Percentiles rank a stretch among this genome's conserved stretches.
Conservation (phyloP, 2,797 vertebrate species). For the Clangula hyemalis region DNA sequence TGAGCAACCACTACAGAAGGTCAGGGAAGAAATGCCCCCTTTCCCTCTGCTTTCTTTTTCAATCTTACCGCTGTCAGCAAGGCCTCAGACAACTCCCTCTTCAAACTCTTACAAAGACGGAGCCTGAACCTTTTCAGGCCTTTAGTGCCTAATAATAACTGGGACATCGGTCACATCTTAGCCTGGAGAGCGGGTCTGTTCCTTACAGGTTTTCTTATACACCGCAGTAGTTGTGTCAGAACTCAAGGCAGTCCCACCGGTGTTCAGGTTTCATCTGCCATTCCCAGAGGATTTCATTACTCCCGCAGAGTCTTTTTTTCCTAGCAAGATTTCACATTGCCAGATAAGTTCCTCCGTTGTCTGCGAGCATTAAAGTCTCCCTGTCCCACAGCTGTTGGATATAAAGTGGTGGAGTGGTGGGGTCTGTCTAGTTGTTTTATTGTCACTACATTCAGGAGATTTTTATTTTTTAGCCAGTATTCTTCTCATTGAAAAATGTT, state of each 20-base stretch:
- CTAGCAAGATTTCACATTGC: background rate
- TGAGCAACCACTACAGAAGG: background rate
- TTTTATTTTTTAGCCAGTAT: background rate
- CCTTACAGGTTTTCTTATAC: background rate
- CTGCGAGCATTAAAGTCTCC: background rate
- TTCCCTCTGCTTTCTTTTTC: background rate
- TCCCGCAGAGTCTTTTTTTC: background rate
- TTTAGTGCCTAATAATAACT: background rate
- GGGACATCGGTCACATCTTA: background rate
- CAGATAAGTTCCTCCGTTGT: background rate
- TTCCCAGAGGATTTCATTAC: conserved; percentile 16
- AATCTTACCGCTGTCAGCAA: background rate
- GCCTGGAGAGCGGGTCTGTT: background rate
- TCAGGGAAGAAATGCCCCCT: background rate
- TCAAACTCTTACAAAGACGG: background rate
- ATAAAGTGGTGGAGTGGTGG: background rate
- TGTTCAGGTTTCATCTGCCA: background rate
- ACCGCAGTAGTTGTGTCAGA: background rate
- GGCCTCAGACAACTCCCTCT: background rate
- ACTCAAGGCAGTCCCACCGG: background rate
- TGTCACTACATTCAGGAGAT: background rate
- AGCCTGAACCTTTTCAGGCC: background rate
- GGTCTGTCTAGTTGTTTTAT: conserved; percentile 21
- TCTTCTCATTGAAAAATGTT: conserved; percentile 38
- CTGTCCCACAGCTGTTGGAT: background rate